Evolutionary conservation across 2,113 vertebrate genomes (phyloP).

Genomic region (Lethenteron camtschaticum): DNA sequence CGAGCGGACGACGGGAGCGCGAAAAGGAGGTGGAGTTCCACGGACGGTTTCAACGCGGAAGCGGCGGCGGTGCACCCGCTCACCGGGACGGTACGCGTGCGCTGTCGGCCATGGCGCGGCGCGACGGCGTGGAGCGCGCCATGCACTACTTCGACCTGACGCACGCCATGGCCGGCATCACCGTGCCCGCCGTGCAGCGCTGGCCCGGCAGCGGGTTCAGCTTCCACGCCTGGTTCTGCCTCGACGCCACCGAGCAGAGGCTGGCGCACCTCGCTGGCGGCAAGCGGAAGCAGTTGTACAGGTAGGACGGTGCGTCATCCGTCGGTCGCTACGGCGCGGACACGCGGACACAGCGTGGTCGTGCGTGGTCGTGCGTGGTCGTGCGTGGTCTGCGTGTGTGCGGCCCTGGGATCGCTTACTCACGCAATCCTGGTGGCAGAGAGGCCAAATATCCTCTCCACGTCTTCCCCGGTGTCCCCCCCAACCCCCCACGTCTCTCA

Average conservation of each 20-base stretch:
- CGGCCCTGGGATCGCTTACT: no score
- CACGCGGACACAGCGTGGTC: no score
- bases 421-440: no score
- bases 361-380: no score
- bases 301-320: constrained; percentile 22
- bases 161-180: constrained; percentile 79
- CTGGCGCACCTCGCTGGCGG: not conserved
- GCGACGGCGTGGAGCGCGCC: constrained; percentile 29
- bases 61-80: constrained; percentile 25
- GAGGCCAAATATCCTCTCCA: no score
- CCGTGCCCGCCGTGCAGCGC: constrained; percentile 67
- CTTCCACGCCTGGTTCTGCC: constrained; percentile 82
- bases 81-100: constrained; percentile 30
- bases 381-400: no score
- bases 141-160: constrained; percentile 72
- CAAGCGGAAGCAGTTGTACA: constrained; percentile 81
- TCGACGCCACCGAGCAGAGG: constrained; percentile 35
- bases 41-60: constrained; percentile 8
- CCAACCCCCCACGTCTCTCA: not conserved
- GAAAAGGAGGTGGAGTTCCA: not conserved
- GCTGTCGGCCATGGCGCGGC: constrained; percentile 51
- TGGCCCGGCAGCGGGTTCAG: constrained; percentile 65
- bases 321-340: not conserved
- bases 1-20: no score
- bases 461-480: no score